Evolutionary conservation across 2,888 invertebrate genomes (phyloP), one percentile per base, ranked within the genome.

Genomic region (Harpalus rubripes): DNA sequence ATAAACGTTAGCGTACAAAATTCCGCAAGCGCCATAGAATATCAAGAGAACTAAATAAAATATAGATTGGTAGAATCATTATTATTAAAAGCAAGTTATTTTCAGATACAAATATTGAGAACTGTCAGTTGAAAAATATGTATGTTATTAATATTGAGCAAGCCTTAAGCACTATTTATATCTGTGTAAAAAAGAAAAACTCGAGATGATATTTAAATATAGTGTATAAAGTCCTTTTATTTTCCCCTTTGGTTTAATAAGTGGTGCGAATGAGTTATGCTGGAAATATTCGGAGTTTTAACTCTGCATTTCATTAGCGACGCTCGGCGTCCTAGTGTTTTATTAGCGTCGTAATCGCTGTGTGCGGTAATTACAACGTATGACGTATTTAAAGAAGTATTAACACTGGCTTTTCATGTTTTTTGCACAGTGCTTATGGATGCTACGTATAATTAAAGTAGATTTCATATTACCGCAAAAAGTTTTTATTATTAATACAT

Each of bases 281-380:
- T 65, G 65, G 44, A 81, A 81, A 81, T 81, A 81, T 81, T 81
- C 81, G 39, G 61, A 81, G 68, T 68, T 81, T 81, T 81, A 68
- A 68, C 52, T 81, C 65, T 32, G 81, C 68, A 81, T 81, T 81
- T 81, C 68, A 81, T 81, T 81, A 81, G 68, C 56, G 68, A n/a
- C 68, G 68, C 68, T 32, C 68, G 26, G 26, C 68, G 68, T 68
- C 32, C 26, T 68, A 44, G 26, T 52, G 56, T 76, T 76, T 76
- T 76, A 76, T 76, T 76, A 44, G 44, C 52, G 12, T 76, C 44
- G 44, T 76, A 76, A 76, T 76, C 76, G 76, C 26, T 44, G 22
- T 52, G 22, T 44, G 44, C 44, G 56, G 26, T 76, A 18, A 56
- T 76, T 76, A 52, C 52, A 52, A 76, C 76, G 76, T 52, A 76